phyloP scores from a whole-genome alignment of 2,113 vertebrate genomes.

The Rhadina sibilatrix region DNA sequence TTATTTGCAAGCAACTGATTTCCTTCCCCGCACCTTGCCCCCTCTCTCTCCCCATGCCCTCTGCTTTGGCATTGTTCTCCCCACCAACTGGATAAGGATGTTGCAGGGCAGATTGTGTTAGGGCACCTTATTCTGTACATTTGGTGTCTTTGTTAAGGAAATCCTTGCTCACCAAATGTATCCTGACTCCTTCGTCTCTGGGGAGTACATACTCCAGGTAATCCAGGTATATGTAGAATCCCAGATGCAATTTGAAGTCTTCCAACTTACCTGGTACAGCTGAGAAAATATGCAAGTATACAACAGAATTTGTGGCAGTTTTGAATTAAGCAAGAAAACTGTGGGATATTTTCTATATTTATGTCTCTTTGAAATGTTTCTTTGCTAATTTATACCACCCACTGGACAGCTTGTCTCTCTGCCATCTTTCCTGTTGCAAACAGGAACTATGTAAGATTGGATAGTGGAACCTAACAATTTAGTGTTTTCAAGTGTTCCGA shows the following conservation, averaged over 20 bases:
- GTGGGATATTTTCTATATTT: not conserved
- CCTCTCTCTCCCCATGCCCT: no score
- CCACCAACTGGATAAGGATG: not conserved
- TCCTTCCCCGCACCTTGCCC: not conserved
- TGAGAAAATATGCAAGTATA: not conserved
- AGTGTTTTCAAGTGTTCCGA: not conserved
- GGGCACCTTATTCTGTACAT: not conserved
- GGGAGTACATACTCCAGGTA: not conserved
- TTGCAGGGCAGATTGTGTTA: not conserved
- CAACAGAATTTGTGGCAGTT: not conserved
- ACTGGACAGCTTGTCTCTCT: not conserved
- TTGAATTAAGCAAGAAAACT: slow-evolving; percentile 1
- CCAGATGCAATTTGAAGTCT: not conserved
- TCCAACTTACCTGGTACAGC: not conserved
- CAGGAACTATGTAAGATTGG: not conserved
- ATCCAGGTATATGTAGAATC: not conserved
- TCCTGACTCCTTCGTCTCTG: not conserved
- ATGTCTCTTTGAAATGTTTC: not conserved
- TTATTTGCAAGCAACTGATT: not conserved
- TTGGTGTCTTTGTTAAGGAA: not conserved
- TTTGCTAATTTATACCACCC: slow-evolving; percentile 9
- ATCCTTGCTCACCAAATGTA: not conserved
- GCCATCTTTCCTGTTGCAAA: not conserved
- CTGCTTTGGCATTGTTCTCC: not conserved
- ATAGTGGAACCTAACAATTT: not conserved